Percentiles rank a stretch among this genome's conserved stretches.
Conservation (phyloP, 2,888 invertebrate genomes). For the Spilosoma lubricipeda region DNA sequence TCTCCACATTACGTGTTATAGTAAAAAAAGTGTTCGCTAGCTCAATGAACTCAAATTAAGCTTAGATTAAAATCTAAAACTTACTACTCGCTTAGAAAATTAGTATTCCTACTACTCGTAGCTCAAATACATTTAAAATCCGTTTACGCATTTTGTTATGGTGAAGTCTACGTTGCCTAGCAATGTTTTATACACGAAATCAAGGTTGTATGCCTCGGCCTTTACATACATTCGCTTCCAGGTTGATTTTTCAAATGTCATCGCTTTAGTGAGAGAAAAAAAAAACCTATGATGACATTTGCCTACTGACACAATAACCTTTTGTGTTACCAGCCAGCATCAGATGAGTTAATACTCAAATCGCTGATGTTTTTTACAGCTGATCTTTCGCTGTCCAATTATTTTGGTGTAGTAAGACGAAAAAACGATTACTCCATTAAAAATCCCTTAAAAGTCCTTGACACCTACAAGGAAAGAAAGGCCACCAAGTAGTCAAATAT, state of each 20-base stretch:
- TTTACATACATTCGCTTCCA: neutral
- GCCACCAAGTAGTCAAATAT: no score
- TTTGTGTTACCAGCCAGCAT: neutral
- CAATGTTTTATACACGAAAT: slow-evolving; percentile 30
- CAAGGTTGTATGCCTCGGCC: slow-evolving; percentile 12
- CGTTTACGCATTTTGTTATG: slow-evolving; percentile 2
- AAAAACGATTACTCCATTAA: no score
- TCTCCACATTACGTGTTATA: neutral
- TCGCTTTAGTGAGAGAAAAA: neutral
- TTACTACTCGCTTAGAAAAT: neutral
- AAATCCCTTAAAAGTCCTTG: no score
- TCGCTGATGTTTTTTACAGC: neutral
- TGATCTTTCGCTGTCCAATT: neutral
- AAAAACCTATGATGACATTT: slow-evolving; percentile 2
- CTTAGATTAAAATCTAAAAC: slow-evolving; percentile 8
- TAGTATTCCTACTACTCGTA: slow-evolving; percentile 4
- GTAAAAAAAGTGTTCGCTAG: neutral
- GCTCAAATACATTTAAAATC: neutral
- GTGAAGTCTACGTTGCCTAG: slow-evolving; percentile 23
- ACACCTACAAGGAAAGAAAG: no score
- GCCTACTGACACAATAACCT: slow-evolving; percentile 15
- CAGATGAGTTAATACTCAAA: neutral
- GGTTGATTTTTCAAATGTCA: slow-evolving; percentile 14
- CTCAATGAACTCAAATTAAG: slow-evolving; percentile 6
- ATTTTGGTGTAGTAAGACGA: no score